phyloP scores from a whole-genome alignment of 1,140 invertebrate species.

The Pemphigus obesinymphae region DNA sequence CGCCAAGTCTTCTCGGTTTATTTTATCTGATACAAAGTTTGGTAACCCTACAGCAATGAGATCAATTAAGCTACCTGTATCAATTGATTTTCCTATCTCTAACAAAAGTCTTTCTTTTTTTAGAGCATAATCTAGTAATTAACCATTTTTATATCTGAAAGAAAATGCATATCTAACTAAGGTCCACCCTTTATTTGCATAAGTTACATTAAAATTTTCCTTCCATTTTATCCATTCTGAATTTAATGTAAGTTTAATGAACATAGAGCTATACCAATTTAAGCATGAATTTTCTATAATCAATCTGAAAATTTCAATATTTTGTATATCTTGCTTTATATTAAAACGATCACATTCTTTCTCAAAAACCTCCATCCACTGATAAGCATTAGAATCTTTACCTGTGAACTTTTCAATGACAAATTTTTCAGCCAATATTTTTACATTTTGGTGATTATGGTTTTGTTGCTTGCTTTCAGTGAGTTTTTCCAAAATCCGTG shows the following conservation, averaged over 20 bases:
- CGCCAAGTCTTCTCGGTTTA: not conserved
- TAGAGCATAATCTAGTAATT: not conserved
- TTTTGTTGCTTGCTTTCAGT: not conserved
- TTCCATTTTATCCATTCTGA: not conserved
- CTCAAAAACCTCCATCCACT: constrained; percentile 48
- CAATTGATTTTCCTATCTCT: not conserved
- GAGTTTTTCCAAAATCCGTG: constrained; percentile 40
- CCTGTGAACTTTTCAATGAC: constrained; percentile 46
- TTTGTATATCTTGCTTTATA: constrained; percentile 43
- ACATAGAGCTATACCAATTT: constrained; percentile 47
- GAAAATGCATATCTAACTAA: not conserved
- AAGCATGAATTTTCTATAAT: constrained; percentile 48
- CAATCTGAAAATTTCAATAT: constrained; percentile 2
- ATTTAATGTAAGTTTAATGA: not conserved
- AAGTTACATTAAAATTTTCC: not conserved
- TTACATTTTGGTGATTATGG: not conserved
- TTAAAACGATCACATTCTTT: constrained; percentile 47
- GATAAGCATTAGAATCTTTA: constrained; percentile 46
- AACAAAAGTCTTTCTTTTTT: not conserved
- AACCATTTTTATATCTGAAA: constrained; percentile 3
- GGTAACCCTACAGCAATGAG: not conserved
- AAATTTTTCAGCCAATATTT: constrained; percentile 42
- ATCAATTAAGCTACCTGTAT: not conserved
- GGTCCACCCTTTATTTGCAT: not conserved
- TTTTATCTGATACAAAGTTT: not conserved